Evolutionary conservation across 2,113 vertebrate genomes (phyloP), one percentile per base, ranked within the genome.

Genomic region (Corvus cornix): DNA sequence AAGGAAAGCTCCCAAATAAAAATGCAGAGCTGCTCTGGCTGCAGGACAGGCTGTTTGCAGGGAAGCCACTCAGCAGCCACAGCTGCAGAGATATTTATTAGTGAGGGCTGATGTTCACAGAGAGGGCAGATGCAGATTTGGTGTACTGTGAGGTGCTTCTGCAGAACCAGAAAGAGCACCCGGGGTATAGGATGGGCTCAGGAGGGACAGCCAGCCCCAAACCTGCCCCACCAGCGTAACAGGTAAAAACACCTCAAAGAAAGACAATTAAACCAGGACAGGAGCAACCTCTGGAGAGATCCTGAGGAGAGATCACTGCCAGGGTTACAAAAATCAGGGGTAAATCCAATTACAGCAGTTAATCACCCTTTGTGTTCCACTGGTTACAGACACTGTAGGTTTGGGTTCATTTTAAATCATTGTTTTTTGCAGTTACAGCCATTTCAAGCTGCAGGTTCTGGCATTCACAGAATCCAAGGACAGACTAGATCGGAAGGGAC

Each of bases 151-250:
- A 51, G 14, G 18, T 39, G 46, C 30, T 59, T 69, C 33, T 68
- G 35, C 19, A 73, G 72, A 60, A 14, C 3, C 66, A 68, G 33
- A 20, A n/a, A 2, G 3, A 48, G 28, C 37, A 87, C 16, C 3
- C 0, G 0, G 37, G 22, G 13, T 16, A 28, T 33, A 76, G 43
- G 73, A 53, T 28, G 1, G 5, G 33, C 24, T 43, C 27, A 13
- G 46, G 33, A 68, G 33, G 8, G 33, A 37, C 20, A 41, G 75
- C 10, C 62, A 48, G 39, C 69, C 62, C 68, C 48, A 31, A 31
- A 91, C 60, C n/a, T 14, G 24, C 39, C 44, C 41, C 2, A 3
- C 1, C 22, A 35, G 19, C 19, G 28, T 9, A 49, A 37, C 41
- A 30, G 31, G 24, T 60, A 19, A 11, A 10, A 84, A 48, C 16